A percentile compares a stretch with the other conserved stretches of the same genome.
Conservation (phyloP, 1,140 invertebrate genomes). For the Onthophagus taurus region DNA sequence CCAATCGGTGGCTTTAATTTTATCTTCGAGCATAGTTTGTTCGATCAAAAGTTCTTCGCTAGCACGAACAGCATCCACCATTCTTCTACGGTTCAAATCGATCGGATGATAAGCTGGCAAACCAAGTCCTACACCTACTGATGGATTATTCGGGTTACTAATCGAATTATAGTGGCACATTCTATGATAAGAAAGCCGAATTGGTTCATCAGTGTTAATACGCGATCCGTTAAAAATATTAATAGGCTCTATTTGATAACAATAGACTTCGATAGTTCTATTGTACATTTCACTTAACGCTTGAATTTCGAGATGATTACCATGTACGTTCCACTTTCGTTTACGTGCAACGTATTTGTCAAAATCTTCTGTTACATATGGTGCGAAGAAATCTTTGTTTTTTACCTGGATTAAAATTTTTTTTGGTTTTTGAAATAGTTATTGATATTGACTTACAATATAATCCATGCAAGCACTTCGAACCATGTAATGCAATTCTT, state of each 20-base stretch:
- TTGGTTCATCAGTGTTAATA: slow-evolving; percentile 63
- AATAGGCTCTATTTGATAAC: slow-evolving; percentile 82
- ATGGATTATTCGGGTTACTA: slow-evolving; percentile 78
- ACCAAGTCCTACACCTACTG: slow-evolving; percentile 78
- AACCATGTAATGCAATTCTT: slow-evolving; percentile 82
- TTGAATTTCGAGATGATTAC: slow-evolving; percentile 92
- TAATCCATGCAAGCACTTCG: slow-evolving; percentile 89
- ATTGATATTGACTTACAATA: slow-evolving; percentile 55
- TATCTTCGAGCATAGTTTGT: slow-evolving; percentile 90
- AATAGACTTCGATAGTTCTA: slow-evolving; percentile 86
- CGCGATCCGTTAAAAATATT: slow-evolving; percentile 78
- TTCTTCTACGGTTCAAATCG: slow-evolving; percentile 61
- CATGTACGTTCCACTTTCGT: slow-evolving; percentile 69
- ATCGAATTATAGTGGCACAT: slow-evolving; percentile 88
- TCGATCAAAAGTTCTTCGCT: slow-evolving; percentile 84
- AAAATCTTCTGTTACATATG: slow-evolving; percentile 91
- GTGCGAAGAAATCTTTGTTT: slow-evolving; percentile 86
- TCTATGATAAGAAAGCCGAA: slow-evolving; percentile 83
- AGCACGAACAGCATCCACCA: slow-evolving; percentile 68
- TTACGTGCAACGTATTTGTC: slow-evolving; percentile 76
- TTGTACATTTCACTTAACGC: slow-evolving; percentile 91
- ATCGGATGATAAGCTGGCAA: slow-evolving; percentile 77
- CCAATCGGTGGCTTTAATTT: slow-evolving; percentile 85
- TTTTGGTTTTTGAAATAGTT: no score
- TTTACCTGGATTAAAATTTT: slow-evolving; percentile 50